Conservation (phyloP, 2,113 vertebrate species). For the Herpailurus yagouaroundi region DNA sequence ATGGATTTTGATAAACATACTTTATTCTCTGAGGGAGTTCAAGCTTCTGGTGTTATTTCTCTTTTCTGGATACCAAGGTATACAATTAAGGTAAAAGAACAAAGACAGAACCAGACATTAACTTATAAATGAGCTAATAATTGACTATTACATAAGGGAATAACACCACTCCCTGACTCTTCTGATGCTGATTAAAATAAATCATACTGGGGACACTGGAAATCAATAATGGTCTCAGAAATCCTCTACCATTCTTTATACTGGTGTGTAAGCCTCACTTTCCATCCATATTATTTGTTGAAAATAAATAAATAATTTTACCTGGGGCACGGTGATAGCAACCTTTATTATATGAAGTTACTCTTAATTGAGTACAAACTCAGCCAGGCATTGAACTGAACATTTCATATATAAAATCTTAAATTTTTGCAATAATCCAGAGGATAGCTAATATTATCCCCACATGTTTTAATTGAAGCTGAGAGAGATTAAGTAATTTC, state of each 20-base stretch:
- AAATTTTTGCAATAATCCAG: constrained; percentile 24
- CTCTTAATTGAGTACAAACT: not conserved
- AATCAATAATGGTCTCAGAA: constrained; percentile 11
- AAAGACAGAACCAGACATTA: constrained; percentile 15
- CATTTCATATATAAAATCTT: constrained; percentile 31
- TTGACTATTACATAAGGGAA: not conserved
- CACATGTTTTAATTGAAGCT: not conserved
- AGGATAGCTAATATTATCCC: not conserved
- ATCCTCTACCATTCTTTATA: constrained; percentile 24
- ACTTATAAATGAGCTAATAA: constrained; percentile 54
- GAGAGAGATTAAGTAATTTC: not conserved
- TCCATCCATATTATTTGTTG: not conserved
- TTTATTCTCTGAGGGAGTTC: constrained; percentile 49
- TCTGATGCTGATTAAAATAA: not conserved
- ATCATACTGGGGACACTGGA: not conserved
- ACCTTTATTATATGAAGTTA: not conserved
- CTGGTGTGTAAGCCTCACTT: not conserved
- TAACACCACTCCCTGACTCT: not conserved
- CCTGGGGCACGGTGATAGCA: not conserved
- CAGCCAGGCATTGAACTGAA: not conserved
- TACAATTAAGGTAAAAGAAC: constrained; percentile 34
- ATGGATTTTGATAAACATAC: constrained; percentile 74
- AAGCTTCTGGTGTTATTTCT: constrained; percentile 12
- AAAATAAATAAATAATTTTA: constrained; percentile 49
- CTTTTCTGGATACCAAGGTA: constrained; percentile 26